These are phyloP conservation scores for Corythoichthys intestinalis DNA, from an alignment of 2,113 vertebrate genomes.

Conservation along the genomic window DNA sequence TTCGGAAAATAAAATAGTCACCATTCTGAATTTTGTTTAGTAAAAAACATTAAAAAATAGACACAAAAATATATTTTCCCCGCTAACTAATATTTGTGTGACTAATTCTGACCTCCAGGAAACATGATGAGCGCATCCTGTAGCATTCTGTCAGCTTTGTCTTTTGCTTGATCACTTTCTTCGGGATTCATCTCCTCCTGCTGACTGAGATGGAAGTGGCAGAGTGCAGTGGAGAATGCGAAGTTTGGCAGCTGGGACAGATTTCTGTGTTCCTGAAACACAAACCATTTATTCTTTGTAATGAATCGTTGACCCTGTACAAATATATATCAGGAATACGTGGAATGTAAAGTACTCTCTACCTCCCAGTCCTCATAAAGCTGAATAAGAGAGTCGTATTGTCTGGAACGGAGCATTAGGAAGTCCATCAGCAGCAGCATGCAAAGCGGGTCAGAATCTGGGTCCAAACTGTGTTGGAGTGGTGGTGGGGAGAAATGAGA, in stretches of 20 bases:
- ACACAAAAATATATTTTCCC: background rate
- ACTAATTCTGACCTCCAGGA: slow-evolving; percentile 77
- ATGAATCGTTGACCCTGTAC: background rate
- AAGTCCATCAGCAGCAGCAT: slow-evolving; percentile 89
- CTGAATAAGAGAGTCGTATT: slow-evolving; percentile 80
- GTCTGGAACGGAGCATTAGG: slow-evolving; percentile 83
- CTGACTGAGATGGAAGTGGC: slow-evolving; percentile 86
- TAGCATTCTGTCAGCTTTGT: slow-evolving; percentile 74
- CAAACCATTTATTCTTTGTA: slow-evolving; percentile 1
- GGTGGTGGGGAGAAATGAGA: background rate
- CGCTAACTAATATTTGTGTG: background rate
- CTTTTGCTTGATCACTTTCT: slow-evolving; percentile 70
- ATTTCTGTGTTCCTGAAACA: slow-evolving; percentile 84
- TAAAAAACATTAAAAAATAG: background rate
- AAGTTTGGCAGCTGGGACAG: slow-evolving; percentile 96
- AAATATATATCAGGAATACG: background rate
- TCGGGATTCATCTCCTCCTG: slow-evolving; percentile 77
- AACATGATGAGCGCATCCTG: slow-evolving; percentile 88
- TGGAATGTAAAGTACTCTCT: slow-evolving; percentile 21
- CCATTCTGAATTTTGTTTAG: background rate
- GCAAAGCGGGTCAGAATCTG: slow-evolving; percentile 88
- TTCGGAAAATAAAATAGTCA: too few species aligned
- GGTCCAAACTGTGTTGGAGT: slow-evolving; percentile 79
- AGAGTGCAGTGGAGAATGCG: slow-evolving; percentile 87
- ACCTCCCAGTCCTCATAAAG: slow-evolving; percentile 96